Conservation (phyloP, 2,113 vertebrate genomes). For the Tylochromis polylepis region DNA sequence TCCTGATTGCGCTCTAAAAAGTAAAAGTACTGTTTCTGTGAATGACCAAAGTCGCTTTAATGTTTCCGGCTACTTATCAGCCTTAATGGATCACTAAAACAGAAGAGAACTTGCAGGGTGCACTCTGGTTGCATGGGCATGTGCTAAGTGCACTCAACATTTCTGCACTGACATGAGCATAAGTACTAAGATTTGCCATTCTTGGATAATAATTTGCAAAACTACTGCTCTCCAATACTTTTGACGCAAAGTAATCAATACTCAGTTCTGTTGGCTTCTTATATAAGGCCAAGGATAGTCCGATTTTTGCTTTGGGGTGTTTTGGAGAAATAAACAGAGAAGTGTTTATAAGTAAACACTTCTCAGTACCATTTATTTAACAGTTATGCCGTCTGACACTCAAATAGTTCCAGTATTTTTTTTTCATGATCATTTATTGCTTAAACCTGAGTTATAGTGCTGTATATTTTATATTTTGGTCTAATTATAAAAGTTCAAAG, state of each 20-base stretch:
- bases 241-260: background rate
- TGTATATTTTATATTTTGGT: background rate
- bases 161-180: background rate
- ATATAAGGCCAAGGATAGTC: background rate
- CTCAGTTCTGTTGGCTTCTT: background rate
- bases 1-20: conserved; percentile 9
- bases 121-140: conserved; percentile 5
- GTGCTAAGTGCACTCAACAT: conserved; percentile 35
- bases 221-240: background rate
- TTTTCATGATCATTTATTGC: background rate
- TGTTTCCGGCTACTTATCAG: conserved; percentile 34
- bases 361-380: too few species aligned
- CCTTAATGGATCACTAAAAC: conserved; percentile 37
- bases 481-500: background rate
- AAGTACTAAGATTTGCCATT: background rate
- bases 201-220: background rate
- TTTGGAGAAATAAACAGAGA: background rate
- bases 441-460: background rate
- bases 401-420: background rate
- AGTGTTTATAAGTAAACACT: too few species aligned
- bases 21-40: background rate
- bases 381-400: background rate
- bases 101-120: background rate
- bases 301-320: accelerated
- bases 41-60: conserved; percentile 24